Evolutionary conservation across 2,797 vertebrate genomes (phyloP).

Genomic region (Pangasius mekongensis): DNA sequence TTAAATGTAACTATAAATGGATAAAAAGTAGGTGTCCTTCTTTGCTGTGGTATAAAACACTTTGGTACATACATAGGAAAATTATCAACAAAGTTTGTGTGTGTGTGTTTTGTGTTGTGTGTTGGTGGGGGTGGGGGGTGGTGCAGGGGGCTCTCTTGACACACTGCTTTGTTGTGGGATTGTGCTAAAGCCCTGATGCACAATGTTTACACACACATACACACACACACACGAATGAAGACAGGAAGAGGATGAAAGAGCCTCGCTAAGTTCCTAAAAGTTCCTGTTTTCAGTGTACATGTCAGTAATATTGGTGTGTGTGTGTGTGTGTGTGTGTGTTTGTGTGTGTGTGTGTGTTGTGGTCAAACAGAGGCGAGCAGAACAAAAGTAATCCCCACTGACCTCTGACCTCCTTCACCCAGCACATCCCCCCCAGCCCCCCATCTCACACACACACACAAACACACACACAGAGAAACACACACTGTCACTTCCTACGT

Average conservation of each 20-base stretch:
- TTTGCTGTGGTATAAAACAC: not conserved
- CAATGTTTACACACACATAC: not conserved
- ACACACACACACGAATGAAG: not conserved
- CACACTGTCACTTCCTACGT: conserved; percentile 36
- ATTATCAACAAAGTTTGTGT: not conserved
- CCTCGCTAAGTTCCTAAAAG: too few relatives aligned
- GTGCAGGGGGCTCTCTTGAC: not conserved
- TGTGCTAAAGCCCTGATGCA: not conserved
- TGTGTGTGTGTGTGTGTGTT: conserved; percentile 14
- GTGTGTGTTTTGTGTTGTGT: not conserved
- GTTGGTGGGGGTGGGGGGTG: too few relatives aligned
- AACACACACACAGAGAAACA: conserved; percentile 39
- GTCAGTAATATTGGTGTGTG: not conserved
- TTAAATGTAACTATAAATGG: not conserved
- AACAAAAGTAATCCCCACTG: conserved; percentile 32
- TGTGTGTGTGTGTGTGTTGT: conserved; percentile 19
- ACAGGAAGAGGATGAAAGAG: not conserved
- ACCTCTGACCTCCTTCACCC: conserved; percentile 45
- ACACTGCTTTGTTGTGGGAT: not conserved
- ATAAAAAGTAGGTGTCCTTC: not conserved
- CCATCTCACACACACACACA: conserved; percentile 20
- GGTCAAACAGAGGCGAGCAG: conserved; percentile 11
- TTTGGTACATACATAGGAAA: not conserved
- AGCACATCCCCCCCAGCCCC: not conserved
- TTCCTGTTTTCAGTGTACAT: not conserved